Conservation (phyloP, 2,888 invertebrate genomes). For the Zootermopsis nevadensis region DNA sequence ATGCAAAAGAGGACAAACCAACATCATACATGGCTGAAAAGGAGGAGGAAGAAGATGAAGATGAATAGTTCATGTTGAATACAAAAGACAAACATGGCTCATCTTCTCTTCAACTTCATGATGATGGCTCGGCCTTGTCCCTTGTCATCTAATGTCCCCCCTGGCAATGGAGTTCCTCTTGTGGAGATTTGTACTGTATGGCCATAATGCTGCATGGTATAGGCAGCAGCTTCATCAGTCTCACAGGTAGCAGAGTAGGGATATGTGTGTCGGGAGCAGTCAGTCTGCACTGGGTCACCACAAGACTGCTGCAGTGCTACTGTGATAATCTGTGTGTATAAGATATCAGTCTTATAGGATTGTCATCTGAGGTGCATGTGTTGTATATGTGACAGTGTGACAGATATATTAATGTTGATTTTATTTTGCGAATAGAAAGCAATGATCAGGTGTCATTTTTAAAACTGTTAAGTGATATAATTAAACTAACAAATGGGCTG, state of each 20-base stretch:
- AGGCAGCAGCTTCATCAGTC: conserved; percentile 29
- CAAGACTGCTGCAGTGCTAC: neutral
- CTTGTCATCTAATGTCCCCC: conserved; percentile 45
- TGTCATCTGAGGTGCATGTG: neutral
- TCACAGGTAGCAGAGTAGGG: conserved; percentile 8
- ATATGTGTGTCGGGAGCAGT: conserved; percentile 33
- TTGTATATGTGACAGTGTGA: neutral
- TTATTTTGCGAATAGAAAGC: neutral
- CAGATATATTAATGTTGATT: neutral
- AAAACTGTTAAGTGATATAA: neutral
- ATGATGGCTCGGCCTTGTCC: conserved; percentile 44
- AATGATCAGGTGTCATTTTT: no score
- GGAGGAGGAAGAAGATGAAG: conserved; percentile 34
- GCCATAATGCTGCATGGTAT: conserved; percentile 22
- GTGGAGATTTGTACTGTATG: conserved; percentile 24
- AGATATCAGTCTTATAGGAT: no score
- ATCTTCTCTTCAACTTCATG: conserved; percentile 30
- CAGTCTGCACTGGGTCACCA: neutral
- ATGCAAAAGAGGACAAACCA: conserved; percentile 47
- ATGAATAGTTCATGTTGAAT: conserved; percentile 40
- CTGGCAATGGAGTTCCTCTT: conserved; percentile 38
- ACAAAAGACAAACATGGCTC: conserved; percentile 50
- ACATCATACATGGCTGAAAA: conserved; percentile 6
- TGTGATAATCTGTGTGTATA: neutral
- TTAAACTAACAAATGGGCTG: neutral